phyloP scores from a whole-genome alignment of 2,113 vertebrate genomes.

The Xenopus laevis region DNA sequence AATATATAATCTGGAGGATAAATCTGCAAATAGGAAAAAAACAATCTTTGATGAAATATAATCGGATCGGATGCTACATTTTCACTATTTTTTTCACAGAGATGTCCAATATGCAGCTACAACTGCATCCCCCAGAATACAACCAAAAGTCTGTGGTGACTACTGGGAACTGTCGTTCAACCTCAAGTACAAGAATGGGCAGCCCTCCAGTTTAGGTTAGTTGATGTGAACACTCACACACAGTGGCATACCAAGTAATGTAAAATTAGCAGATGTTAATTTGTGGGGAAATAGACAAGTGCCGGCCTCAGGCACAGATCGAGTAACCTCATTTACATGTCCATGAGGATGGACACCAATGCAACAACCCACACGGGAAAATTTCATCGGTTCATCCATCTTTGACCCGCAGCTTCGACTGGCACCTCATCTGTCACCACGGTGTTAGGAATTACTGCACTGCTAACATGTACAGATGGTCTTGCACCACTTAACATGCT shows the following conservation, averaged over 20 bases:
- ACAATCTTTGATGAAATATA: no score
- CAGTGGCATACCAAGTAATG: constrained; percentile 27
- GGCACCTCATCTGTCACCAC: constrained; percentile 43
- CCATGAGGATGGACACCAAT: constrained; percentile 36
- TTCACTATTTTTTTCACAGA: no score
- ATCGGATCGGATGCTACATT: no score
- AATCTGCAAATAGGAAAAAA: no score
- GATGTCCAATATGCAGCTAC: neutral
- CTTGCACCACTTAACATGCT: constrained; percentile 39
- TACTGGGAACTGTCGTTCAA: neutral
- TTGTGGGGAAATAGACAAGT: constrained; percentile 43
- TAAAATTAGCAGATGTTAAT: constrained; percentile 43
- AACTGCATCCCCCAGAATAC: no score
- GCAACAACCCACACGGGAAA: constrained; percentile 28
- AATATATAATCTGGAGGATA: neutral
- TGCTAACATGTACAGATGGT: constrained; percentile 43
- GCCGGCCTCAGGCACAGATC: constrained; percentile 36
- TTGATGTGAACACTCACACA: neutral
- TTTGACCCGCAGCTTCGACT: constrained; percentile 40
- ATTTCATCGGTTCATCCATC: constrained; percentile 42
- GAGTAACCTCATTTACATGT: constrained; percentile 41
- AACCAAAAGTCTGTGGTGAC: no score
- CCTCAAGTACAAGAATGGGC: neutral
- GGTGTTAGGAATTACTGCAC: constrained; percentile 39
- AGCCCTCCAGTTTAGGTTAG: neutral